These are phyloP conservation scores for Euzophera pinguis DNA, from an alignment of 2,888 invertebrate species.

Conservation along the genomic window DNA sequence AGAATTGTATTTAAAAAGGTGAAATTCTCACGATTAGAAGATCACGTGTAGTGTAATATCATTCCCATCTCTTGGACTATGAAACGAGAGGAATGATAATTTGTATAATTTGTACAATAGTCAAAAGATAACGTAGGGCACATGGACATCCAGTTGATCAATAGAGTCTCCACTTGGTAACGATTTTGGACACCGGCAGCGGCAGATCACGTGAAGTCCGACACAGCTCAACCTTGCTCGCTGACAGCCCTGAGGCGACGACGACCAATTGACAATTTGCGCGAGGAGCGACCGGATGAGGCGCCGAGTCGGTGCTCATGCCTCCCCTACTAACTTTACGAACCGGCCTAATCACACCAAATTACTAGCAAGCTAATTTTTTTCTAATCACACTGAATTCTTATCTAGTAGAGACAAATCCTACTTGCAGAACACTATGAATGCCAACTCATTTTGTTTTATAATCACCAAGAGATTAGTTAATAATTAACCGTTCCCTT, in stretches of 20 bases:
- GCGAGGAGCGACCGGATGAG: slow-evolving; percentile 69
- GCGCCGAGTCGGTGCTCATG: slow-evolving; percentile 56
- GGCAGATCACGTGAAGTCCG: slow-evolving; percentile 46
- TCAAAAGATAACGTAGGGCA: too few relatives aligned
- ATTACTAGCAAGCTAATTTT: slow-evolving; percentile 39
- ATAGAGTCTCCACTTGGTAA: background rate
- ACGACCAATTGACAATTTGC: slow-evolving; percentile 72
- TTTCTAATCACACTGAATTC: slow-evolving; percentile 30
- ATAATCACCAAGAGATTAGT: too few relatives aligned
- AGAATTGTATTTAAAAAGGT: background rate
- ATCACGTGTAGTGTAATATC: too few relatives aligned
- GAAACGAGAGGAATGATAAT: too few relatives aligned
- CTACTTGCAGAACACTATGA: too few relatives aligned
- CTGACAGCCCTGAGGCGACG: slow-evolving; percentile 59
- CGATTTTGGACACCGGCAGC: slow-evolving; percentile 33
- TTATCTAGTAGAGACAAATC: background rate
- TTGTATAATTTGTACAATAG: too few relatives aligned
- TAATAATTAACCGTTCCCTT: too few relatives aligned
- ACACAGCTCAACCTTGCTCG: slow-evolving; percentile 48
- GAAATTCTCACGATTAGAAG: too few relatives aligned
- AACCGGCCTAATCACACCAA: slow-evolving; percentile 46
- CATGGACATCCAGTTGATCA: too few relatives aligned
- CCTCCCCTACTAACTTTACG: slow-evolving; percentile 68
- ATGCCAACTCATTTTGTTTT: too few relatives aligned
- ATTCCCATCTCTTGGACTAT: too few relatives aligned